A percentile compares a stretch with the other conserved stretches of the same genome.
Evolutionary conservation across 2,113 vertebrate genomes (phyloP).

Genomic region (Origma solitaria): DNA sequence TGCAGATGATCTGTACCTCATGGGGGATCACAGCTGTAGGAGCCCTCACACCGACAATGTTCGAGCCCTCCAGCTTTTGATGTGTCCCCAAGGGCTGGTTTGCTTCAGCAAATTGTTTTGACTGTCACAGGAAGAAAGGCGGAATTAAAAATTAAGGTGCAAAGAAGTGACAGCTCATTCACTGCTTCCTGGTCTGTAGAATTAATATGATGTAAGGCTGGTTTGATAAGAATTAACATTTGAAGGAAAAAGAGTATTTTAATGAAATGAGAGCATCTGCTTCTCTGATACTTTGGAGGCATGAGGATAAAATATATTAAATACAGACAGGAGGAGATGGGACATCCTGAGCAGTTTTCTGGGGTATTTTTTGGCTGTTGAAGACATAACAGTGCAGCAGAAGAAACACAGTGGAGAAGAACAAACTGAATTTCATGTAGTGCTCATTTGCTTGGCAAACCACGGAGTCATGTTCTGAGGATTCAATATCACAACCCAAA

Average conservation of each 20-base stretch:
- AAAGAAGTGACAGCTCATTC: neutral
- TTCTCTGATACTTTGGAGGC: neutral
- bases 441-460: neutral
- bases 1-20: neutral
- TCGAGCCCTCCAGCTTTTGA: neutral
- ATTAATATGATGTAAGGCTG: neutral
- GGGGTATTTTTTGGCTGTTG: fast-evolving
- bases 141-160: neutral
- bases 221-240: neutral
- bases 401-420: neutral
- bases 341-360: neutral
- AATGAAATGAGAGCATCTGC: neutral
- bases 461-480: neutral
- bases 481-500: neutral
- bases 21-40: fast-evolving
- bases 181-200: neutral
- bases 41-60: neutral
- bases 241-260: neutral
- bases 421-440: neutral
- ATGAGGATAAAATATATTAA: neutral
- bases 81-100: neutral
- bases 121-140: neutral
- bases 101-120: neutral
- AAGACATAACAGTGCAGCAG: neutral
- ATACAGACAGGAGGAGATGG: neutral